Evolutionary conservation across 2,797 vertebrate species (phyloP), one percentile per base, ranked within the genome.

Genomic region (Podarcis lilfordi): DNA sequence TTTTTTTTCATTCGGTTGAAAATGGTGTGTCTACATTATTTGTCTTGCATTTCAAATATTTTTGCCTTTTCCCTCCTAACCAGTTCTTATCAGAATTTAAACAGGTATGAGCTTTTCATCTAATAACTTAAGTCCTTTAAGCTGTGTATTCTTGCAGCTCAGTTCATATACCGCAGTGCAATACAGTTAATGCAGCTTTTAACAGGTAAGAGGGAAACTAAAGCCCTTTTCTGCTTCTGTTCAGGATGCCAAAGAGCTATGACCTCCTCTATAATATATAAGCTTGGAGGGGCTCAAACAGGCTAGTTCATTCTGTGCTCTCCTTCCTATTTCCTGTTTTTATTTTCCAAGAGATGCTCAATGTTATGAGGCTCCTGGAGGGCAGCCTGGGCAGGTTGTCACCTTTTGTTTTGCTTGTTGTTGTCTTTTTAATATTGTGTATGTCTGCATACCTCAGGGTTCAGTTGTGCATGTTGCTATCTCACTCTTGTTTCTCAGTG

Each of bases 11-110:
- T 19, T 91, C 2, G 10, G 61, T 23, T 35, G 32, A 74, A 5
- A 8, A 81, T 86, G 1, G 0, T 64, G 7, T 86, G 7, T 1
- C 83, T 86, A 74, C 88, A 4, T 37, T 87, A 61, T 17, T 77
- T 77, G 29, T 55, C 32, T 83, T 74, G 19, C 85, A 78, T 86
- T 86, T 85, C n/a, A 75, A 3, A 43, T 80, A 88, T 88, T 69
- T 85, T 89, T 90, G 25, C 8, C 43, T 43, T 43, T 43, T 2
- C 1, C 0, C 1, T 0, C 45, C 45, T 45, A 55, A 55, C 50
- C 50, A 55, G 50, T 37, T 0, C 11, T 84, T 88, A 88, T 85
- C 77, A 37, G 45, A 89, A 72, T 81, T 86, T 72, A 84, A 89
- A 83, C 40, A 86, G 8, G 0, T 11, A 32, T 32, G 72, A 84